Conservation (phyloP, 2,888 invertebrate genomes). For the Aphodius sticticus region DNA sequence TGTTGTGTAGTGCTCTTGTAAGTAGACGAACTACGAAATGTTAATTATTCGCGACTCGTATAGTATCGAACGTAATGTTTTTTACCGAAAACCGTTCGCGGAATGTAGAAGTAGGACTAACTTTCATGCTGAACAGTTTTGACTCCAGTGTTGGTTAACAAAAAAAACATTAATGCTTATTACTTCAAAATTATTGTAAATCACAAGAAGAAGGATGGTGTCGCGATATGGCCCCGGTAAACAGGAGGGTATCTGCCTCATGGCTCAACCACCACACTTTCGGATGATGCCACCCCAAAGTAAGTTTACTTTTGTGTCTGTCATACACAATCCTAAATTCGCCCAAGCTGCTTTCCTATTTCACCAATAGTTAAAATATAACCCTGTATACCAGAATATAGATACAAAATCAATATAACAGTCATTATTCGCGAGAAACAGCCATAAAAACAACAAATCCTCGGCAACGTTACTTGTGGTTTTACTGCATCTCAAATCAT, state of each 20-base stretch:
- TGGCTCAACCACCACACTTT: conserved; percentile 55
- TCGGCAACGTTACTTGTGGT: background rate
- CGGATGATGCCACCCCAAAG: conserved; percentile 56
- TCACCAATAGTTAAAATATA: too few relatives aligned
- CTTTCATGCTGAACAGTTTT: conserved; percentile 29
- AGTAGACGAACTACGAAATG: conserved; percentile 4
- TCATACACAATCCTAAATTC: background rate
- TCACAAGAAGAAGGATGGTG: conserved; percentile 51
- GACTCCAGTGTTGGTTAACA: conserved; percentile 24
- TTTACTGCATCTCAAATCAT: background rate
- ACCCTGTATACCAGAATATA: too few relatives aligned
- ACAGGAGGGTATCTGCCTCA: conserved; percentile 57
- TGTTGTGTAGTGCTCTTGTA: conserved; percentile 4
- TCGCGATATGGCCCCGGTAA: conserved; percentile 59
- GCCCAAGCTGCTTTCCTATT: background rate
- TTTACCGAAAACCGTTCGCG: conserved; percentile 18
- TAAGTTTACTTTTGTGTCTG: conserved; percentile 46
- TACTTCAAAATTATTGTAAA: conserved; percentile 34
- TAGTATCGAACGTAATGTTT: conserved; percentile 18
- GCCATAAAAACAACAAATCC: background rate
- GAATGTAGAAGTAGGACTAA: conserved; percentile 30
- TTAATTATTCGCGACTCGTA: conserved; percentile 15
- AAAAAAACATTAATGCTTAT: background rate
- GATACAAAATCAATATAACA: background rate
- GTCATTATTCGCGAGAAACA: background rate